Evolutionary conservation across 2,797 vertebrate species (phyloP).

Genomic region (Falco cherrug): DNA sequence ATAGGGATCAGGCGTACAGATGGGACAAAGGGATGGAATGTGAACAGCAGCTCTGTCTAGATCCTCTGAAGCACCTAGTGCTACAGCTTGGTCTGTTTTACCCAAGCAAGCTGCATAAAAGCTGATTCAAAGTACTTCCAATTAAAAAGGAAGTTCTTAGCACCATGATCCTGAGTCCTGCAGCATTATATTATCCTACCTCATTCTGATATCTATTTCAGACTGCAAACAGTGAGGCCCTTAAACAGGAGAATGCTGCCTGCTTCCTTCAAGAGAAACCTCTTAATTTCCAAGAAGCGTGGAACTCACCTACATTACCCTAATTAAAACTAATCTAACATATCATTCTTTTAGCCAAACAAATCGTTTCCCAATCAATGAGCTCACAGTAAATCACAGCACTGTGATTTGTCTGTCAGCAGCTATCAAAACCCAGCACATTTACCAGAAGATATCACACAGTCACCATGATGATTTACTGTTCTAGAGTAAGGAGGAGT

Average conservation of each 20-base stretch:
- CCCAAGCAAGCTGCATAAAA: neutral
- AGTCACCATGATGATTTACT: neutral
- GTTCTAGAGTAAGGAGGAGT: neutral
- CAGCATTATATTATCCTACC: neutral
- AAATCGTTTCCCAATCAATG: neutral
- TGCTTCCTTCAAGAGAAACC: neutral
- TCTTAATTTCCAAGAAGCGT: neutral
- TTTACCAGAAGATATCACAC: neutral
- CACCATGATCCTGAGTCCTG: neutral
- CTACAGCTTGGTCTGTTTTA: neutral
- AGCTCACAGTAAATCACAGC: neutral
- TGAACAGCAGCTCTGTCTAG: neutral
- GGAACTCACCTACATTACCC: neutral
- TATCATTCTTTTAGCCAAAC: neutral
- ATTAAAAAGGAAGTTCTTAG: neutral
- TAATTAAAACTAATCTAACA: neutral
- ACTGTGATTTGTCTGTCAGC: neutral
- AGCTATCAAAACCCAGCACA: neutral
- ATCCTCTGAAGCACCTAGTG: neutral
- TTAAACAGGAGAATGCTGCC: neutral
- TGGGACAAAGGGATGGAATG: neutral
- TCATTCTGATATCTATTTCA: neutral
- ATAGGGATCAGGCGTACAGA: neutral
- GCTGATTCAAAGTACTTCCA: neutral
- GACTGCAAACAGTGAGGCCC: neutral